phyloP scores from a whole-genome alignment of 2,113 vertebrate genomes.

The Chascanopsetta lugubris region DNA sequence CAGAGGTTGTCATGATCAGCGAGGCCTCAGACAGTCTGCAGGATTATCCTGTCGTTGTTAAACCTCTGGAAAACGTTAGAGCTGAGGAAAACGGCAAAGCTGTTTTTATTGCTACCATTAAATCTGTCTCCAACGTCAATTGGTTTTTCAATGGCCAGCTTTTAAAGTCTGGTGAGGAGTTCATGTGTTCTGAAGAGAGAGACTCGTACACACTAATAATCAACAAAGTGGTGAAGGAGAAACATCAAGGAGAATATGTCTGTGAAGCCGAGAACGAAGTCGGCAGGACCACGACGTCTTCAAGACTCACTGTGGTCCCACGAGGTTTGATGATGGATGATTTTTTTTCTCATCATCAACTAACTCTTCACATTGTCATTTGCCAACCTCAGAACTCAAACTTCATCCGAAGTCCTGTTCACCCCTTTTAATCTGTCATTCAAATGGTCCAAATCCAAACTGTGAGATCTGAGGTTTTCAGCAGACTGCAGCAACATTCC shows the following conservation, averaged over 20 bases:
- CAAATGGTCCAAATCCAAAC: neutral
- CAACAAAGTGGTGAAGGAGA: conserved; percentile 75
- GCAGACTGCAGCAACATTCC: conserved; percentile 31
- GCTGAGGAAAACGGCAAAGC: conserved; percentile 80
- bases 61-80: conserved; percentile 73
- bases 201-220: conserved; percentile 86
- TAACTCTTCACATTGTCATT: conserved; percentile 54
- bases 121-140: conserved; percentile 79
- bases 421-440: neutral
- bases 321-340: conserved; percentile 88
- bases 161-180: conserved; percentile 88
- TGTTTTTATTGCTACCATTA: conserved; percentile 79
- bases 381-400: conserved; percentile 33
- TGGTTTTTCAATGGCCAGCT: conserved; percentile 89
- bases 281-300: conserved; percentile 85
- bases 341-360: conserved; percentile 70
- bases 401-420: neutral
- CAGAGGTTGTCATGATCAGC: conserved; percentile 58
- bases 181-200: conserved; percentile 89
- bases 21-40: conserved; percentile 40
- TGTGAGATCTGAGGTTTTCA: conserved; percentile 41
- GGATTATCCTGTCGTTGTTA: conserved; percentile 73
- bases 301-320: conserved; percentile 89
- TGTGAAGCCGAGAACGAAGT: conserved; percentile 89
- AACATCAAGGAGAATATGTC: conserved; percentile 89